Base-by-base conservation (phyloP, 2,113 vertebrate genomes). In the Solea solea region DNA sequence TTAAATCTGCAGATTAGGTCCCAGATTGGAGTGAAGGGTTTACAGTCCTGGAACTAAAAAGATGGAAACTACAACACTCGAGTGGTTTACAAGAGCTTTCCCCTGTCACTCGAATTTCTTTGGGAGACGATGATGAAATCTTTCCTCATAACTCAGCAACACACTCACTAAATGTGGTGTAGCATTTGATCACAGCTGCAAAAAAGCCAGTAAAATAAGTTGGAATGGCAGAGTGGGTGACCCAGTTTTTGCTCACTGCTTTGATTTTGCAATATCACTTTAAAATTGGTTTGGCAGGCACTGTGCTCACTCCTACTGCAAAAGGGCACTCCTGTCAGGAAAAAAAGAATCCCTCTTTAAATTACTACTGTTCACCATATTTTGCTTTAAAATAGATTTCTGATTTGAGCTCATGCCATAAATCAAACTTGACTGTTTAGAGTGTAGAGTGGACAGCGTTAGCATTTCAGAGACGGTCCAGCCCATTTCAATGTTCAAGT, bases 101-200 rank as follows among this genome's bases (percentile, higher is more conserved):
- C 21, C 5, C 14, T 60, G 3, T 52, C 53, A 11, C 3, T 21
- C 21, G 21, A 21, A 21, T 21, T 34, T 51, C 58, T 25, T 44
- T 4, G 69, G 16, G 62, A 55, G 69, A 21, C 60, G 69, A 64
- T 72, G 25, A 52, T 72, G 25, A 52, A n/a, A 45, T 65, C 41
- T 56, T 16, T 67, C 44, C 8, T n/a, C 2, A 7, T 27, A 59
- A 10, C 46, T 64, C 9, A 63, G 42, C 25, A 52, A 46, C 53
- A 46, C 48, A 50, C 66, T 83, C 55, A 81, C 56, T 50, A 13
- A 67, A 57, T 72, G 70, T 69, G 34, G 34, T 34, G 34, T 34
- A 34, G 5, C 34, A 34, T 3, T 4, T 34, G 5, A 34, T 34
- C 34, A 3, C 3, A 4, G 34, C 34, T 34, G 5, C 34, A 34